Conservation (phyloP, 2,888 invertebrate genomes). For the Acanthosepion lycidas region DNA sequence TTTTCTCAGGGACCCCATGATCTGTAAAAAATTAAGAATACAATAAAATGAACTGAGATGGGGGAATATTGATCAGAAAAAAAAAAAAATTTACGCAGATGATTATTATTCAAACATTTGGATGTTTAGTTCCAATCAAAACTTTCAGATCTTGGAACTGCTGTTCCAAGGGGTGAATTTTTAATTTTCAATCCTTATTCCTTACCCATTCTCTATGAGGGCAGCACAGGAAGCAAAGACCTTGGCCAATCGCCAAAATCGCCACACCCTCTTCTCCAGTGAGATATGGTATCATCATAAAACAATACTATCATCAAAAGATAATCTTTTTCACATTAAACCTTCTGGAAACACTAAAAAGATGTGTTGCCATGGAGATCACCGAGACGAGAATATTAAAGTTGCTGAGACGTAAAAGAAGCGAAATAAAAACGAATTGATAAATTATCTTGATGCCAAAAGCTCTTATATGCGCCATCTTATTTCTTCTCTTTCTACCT, state of each 20-base stretch:
- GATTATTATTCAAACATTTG: background rate
- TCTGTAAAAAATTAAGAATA: background rate
- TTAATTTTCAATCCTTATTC: background rate
- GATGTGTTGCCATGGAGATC: conserved; percentile 35
- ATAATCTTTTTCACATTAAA: conserved; percentile 43
- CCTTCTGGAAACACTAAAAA: conserved; percentile 38
- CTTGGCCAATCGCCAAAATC: background rate
- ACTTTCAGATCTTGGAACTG: background rate
- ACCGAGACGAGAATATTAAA: conserved; percentile 39
- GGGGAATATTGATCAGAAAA: background rate
- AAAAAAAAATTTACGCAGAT: too few species aligned
- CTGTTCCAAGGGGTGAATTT: background rate
- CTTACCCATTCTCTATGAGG: background rate
- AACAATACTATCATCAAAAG: conserved; percentile 43
- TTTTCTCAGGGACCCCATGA: background rate
- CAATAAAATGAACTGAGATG: background rate
- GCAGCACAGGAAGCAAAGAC: background rate
- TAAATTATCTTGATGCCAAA: conserved; percentile 33
- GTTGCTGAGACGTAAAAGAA: conserved; percentile 39
- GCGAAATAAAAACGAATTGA: conserved; percentile 41
- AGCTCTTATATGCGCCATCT: background rate
- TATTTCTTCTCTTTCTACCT: background rate
- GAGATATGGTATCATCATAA: conserved; percentile 35
- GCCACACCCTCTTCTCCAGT: background rate
- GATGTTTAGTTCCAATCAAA: background rate